phyloP scores from a whole-genome alignment of 2,888 invertebrate species.

The Urechis unicinctus region DNA sequence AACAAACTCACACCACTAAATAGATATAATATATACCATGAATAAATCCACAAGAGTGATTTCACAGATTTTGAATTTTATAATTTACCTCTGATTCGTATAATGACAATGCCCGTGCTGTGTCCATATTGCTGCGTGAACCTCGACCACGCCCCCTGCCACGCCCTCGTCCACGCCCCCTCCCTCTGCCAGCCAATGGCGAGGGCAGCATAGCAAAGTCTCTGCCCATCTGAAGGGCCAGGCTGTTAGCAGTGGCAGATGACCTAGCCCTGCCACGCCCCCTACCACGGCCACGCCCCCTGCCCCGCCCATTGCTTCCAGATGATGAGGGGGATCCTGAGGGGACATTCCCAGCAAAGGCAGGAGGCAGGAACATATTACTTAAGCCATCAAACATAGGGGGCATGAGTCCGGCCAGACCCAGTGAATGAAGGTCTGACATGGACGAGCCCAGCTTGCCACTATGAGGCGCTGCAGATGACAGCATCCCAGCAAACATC shows the following conservation, averaged over 20 bases:
- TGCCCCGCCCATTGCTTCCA: neutral
- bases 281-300: slow-evolving; percentile 3
- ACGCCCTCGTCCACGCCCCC: slow-evolving; percentile 13
- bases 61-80: too few species aligned
- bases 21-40: too few species aligned
- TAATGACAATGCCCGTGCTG: neutral
- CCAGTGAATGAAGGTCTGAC: slow-evolving; percentile 5
- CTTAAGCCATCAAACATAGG: slow-evolving; percentile 17
- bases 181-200: neutral
- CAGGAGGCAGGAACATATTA: slow-evolving; percentile 16
- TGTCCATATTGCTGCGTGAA: too few species aligned
- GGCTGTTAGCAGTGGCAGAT: neutral
- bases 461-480: slow-evolving; percentile 1
- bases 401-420: slow-evolving; percentile 19
- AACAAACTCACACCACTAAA: too few species aligned
- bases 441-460: neutral
- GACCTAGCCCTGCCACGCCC: slow-evolving; percentile 6
- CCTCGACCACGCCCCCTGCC: slow-evolving; percentile 6
- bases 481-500: slow-evolving; percentile 3
- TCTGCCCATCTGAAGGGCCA: neutral
- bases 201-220: neutral
- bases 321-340: neutral
- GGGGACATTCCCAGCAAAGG: slow-evolving; percentile 5
- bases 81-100: neutral
- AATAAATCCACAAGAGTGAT: too few species aligned